Percentiles rank a stretch among this genome's conserved stretches.
Evolutionary conservation across 2,797 vertebrate species (phyloP).

Genomic region (Leptodactylus fallax): DNA sequence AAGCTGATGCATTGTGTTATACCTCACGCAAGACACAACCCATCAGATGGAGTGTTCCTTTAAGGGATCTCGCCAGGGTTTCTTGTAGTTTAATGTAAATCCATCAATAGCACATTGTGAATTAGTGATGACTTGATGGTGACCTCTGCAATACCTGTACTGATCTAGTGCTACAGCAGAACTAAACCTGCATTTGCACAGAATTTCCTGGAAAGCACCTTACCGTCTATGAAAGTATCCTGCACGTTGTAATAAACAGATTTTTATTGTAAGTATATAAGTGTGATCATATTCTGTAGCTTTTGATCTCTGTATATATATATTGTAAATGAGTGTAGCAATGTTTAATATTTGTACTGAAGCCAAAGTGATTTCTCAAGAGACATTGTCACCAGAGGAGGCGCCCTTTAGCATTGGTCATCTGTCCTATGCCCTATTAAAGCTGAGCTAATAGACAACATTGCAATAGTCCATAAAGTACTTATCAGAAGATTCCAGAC

Average conservation of each 20-base stretch:
- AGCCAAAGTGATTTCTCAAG: constrained; percentile 43
- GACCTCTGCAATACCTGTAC: background rate
- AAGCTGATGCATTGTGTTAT: background rate
- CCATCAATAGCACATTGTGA: background rate
- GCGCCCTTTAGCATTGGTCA: background rate
- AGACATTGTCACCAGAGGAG: background rate
- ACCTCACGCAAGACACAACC: background rate
- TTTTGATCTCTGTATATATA: constrained; percentile 3
- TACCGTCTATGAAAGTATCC: background rate
- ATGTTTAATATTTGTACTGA: constrained; percentile 2
- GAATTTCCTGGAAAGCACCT: constrained; percentile 33
- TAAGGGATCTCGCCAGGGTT: background rate
- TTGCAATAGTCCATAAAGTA: background rate
- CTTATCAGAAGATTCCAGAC: background rate
- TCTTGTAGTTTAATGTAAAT: background rate
- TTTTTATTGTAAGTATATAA: background rate
- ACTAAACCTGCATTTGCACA: background rate
- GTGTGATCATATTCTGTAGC: constrained; percentile 25
- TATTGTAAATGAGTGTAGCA: constrained; percentile 4
- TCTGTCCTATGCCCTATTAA: background rate
- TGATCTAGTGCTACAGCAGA: background rate
- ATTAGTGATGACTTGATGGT: background rate
- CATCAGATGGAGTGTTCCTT: background rate
- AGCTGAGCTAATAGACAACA: background rate
- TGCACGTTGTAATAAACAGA: constrained; percentile 16